phyloP scores from a whole-genome alignment of 2,888 invertebrate genomes.

The Mimas tiliae region DNA sequence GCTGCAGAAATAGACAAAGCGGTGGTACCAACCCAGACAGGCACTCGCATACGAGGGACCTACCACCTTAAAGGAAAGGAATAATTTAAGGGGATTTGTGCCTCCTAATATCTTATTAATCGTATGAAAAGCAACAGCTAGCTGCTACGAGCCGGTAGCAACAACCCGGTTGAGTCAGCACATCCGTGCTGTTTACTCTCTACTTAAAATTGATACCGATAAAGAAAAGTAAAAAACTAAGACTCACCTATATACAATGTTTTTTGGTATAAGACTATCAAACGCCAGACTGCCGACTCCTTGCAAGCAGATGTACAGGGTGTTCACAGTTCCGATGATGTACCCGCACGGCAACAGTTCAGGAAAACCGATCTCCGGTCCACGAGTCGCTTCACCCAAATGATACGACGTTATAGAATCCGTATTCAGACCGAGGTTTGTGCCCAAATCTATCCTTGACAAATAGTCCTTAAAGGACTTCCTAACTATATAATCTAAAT shows the following conservation, averaged over 20 bases:
- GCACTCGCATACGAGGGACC: too few relatives aligned
- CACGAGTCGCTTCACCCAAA: conserved; percentile 94
- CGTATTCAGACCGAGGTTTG: conserved; percentile 91
- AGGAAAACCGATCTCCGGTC: conserved; percentile 92
- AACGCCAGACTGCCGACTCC: conserved; percentile 95
- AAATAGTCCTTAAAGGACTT: conserved; percentile 98
- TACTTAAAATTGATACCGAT: background rate
- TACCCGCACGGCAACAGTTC: conserved; percentile 97
- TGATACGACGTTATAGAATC: conserved; percentile 98
- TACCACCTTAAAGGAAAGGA: too few relatives aligned
- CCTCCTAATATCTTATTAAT: too few relatives aligned
- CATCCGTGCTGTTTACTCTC: too few relatives aligned
- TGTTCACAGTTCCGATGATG: conserved; percentile 93
- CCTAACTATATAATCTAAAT: conserved; percentile 95
- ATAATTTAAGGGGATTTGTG: too few relatives aligned
- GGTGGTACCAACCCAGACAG: too few relatives aligned
- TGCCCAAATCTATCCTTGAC: conserved; percentile 95
- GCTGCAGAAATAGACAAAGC: too few relatives aligned
- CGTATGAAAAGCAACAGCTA: too few relatives aligned
- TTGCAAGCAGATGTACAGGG: conserved; percentile 95
- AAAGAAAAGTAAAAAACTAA: background rate
- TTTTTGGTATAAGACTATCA: conserved; percentile 97
- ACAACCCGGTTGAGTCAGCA: too few relatives aligned
- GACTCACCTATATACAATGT: conserved; percentile 94
- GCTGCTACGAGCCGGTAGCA: too few relatives aligned